phyloP scores from a whole-genome alignment of 1,140 invertebrate species.

The Drosophila ambigua region DNA sequence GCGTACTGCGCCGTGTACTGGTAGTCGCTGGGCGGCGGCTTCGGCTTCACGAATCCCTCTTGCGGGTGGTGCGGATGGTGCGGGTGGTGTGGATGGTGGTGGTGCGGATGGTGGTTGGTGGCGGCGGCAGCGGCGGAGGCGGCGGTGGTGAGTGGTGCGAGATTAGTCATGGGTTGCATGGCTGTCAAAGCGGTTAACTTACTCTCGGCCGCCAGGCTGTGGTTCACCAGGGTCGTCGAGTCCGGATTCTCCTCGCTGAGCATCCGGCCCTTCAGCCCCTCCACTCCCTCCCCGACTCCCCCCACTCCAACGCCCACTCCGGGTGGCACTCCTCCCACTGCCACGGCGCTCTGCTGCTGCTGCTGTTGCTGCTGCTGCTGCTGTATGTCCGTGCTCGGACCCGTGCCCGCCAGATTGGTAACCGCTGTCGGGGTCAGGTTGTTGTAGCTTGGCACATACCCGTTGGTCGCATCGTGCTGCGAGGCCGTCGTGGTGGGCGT shows the following conservation, averaged over 20 bases:
- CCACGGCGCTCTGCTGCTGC: conserved; percentile 21
- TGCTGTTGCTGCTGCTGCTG: conserved; percentile 55
- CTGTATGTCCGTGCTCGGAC: conserved; percentile 28
- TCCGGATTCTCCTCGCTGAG: conserved; percentile 83
- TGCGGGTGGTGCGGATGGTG: conserved; percentile 61
- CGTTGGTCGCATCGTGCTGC: conserved; percentile 64
- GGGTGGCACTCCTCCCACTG: conserved; percentile 19
- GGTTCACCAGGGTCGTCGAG: conserved; percentile 80
- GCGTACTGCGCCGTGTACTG: conserved; percentile 80
- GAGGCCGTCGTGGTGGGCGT: conserved; percentile 24
- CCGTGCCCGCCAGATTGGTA: conserved; percentile 28
- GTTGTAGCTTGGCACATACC: conserved; percentile 63
- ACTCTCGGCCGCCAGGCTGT: conserved; percentile 73
- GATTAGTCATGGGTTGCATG: conserved; percentile 81
- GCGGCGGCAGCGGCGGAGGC: conserved; percentile 26
- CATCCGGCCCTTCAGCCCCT: conserved; percentile 75
- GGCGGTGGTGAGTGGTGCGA: conserved; percentile 60
- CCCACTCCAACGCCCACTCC: conserved; percentile 20
- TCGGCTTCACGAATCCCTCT: conserved; percentile 83
- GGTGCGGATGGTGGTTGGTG: conserved; percentile 56
- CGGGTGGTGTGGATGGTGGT: conserved; percentile 42
- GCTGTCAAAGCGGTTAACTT: conserved; percentile 79
- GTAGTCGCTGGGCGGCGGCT: conserved; percentile 82
- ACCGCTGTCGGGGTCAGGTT: conserved; percentile 58
- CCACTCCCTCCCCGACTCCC: conserved; percentile 13